Base-by-base conservation (phyloP, 2,113 vertebrate species). In the Galbula dea region DNA sequence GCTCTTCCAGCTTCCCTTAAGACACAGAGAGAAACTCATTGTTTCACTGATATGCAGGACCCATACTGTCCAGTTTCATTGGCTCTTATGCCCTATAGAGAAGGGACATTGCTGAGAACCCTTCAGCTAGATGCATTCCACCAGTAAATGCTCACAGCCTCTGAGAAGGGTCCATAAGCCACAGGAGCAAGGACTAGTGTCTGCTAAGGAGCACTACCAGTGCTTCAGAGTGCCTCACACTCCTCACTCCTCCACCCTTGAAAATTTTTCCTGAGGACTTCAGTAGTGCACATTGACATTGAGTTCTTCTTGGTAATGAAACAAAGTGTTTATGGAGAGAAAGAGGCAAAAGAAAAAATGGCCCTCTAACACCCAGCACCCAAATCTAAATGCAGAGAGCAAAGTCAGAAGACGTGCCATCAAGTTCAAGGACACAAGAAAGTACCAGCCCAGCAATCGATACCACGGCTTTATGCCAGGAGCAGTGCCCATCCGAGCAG, bases 1-100 rank as follows among this genome's bases (percentile, higher is more conserved):
- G 62, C 66, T 63, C 74, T 76, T 85, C 57, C 63, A 90, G 59
- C 84, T 95, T 95, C 89, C 79, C 93, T 92, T 95, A 94, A 94
- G 87, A 94, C 94, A 90, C 65, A 18, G 39, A 62, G 51, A 88
- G 72, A 92, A 92, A 90, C 59, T 83, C 71, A 84, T 61, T 65
- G 39, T 26, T 78, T 86, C 3, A 6, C 57, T 93, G 85, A 93
- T 63, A 63, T 16, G 58, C 36, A 67, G 32, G 17, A 51, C 10
- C 10, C 46, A 36, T 19, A 27, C 10, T 14, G 34, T 32, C 62
- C 9, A 39, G 82, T 63, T 92, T 74, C 91, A 29, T n/a, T 48
- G 63, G 55, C 41, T 75, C 29, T 82, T 62, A 51, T 39, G 54
- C 59, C 91, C 89, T 74, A 32, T 5, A 82, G 71, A 87, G 78